These are phyloP conservation scores for Acrobeloides nanus DNA, from an alignment of 2,888 invertebrate genomes.

Conservation along the genomic window DNA sequence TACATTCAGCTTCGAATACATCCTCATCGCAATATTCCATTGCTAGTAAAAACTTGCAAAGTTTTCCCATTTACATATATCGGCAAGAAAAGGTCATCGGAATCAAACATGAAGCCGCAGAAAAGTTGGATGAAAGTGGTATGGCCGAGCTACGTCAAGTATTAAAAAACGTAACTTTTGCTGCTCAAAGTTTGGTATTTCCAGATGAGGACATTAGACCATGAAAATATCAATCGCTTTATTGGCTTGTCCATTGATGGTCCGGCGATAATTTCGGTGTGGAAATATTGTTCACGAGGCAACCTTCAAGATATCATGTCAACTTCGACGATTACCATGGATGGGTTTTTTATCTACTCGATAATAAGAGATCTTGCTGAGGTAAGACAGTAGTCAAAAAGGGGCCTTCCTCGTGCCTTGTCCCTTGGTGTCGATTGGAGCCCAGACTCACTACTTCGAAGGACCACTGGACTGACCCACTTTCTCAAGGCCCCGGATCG, in stretches of 20 bases:
- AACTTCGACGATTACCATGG: conserved; percentile 27
- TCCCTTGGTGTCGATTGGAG: no score
- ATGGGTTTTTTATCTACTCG: conserved; percentile 46
- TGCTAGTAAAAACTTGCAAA: no score
- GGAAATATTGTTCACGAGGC: conserved; percentile 35
- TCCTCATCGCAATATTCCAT: no score
- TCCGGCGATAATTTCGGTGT: conserved; percentile 22
- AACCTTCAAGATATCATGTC: conserved; percentile 7
- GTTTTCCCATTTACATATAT: no score
- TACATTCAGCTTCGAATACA: no score
- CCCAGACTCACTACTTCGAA: no score
- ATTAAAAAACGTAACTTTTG: no score
- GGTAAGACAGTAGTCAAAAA: no score
- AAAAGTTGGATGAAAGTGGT: conserved; percentile 9
- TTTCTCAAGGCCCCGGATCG: no score
- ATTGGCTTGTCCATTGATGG: conserved; percentile 38
- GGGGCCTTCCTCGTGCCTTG: no score
- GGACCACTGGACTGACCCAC: no score
- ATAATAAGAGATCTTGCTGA: conserved; percentile 39
- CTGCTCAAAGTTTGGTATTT: not conserved
- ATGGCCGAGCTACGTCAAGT: conserved; percentile 18
- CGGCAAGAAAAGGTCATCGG: no score
- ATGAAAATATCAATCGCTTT: conserved; percentile 40
- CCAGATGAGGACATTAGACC: conserved; percentile 33
- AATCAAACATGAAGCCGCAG: conserved; percentile 20